These are phyloP conservation scores for Carollia perspicillata DNA, from an alignment of 2,113 vertebrate genomes.

Conservation along the genomic window DNA sequence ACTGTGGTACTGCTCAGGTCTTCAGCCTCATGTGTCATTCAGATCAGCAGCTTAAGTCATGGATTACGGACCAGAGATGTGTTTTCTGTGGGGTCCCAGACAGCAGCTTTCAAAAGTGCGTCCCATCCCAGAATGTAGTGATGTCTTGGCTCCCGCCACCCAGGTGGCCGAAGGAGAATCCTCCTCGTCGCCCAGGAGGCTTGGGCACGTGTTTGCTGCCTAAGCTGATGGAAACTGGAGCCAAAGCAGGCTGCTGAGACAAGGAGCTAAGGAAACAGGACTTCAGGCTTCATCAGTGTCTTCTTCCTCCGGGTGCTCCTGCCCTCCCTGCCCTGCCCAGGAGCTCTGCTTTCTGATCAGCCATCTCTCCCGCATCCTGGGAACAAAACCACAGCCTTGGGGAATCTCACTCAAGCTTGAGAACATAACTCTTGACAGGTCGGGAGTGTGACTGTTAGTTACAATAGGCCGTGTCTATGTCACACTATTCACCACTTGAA, in stretches of 20 bases:
- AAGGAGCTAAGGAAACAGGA: not conserved
- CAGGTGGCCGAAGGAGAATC: not conserved
- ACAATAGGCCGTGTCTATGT: fast-evolving
- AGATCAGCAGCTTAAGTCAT: not conserved
- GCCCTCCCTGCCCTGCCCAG: not conserved
- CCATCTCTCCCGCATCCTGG: not conserved
- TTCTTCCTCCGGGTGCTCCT: not conserved
- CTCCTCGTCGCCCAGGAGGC: no score
- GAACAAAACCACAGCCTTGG: not conserved
- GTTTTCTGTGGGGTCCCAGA: not conserved
- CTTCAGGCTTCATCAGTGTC: not conserved
- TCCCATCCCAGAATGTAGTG: not conserved
- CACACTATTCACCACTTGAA: not conserved
- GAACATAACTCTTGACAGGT: not conserved
- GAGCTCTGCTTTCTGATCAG: not conserved
- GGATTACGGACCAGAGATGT: not conserved
- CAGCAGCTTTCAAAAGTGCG: not conserved
- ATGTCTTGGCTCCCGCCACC: not conserved
- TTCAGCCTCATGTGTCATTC: not conserved
- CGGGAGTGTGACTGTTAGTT: no score
- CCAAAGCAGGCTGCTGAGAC: not conserved
- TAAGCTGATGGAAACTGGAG: not conserved
- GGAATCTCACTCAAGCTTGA: not conserved
- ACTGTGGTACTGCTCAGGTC: not conserved
- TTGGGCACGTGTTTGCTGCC: not conserved